Base-by-base conservation (phyloP, 2,113 vertebrate species). In the Gymnocephalus cernua region DNA sequence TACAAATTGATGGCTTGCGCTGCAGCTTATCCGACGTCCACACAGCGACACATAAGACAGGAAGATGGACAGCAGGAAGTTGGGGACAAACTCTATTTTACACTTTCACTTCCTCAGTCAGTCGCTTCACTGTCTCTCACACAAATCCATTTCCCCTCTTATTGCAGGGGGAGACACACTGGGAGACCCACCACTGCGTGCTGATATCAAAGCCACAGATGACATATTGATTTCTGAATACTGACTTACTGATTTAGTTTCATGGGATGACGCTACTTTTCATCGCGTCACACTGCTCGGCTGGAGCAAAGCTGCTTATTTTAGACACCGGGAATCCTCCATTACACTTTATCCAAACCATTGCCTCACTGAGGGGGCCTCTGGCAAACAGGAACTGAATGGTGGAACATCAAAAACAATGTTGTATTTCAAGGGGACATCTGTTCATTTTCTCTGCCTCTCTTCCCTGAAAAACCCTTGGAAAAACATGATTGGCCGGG, bases 191-290 rank as follows among this genome's bases (percentile, higher is more conserved):
- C 15, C 14, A 66, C 53, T 15, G 25, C 71, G 54, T 3, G 48
- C 51, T 18, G 47, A 18, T 45, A 79, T 66, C 51, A 75, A 65
- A 87, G 62, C 63, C 21, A 27, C 48, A 12, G 70, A 74, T 57
- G 77, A 79, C 65, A 74, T 41, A 80, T 82, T 66, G 84, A 89
- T 84, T 84, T 62, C 67, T 25, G 35, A 76, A 76, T 23, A 12
- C 47, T 44, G 72, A 80, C 64, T 71, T 32, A 18, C 35, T 70
- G 69, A 70, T 58, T 57, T 32, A 19, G 35, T 68, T 69, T 79
- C 38, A 62, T 27, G 73, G 59, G 50, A 41, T 51, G 21, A 68
- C 6, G 2, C 76, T 10, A 54, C 21, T 72, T 79, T 41, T 68
- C 44, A 58, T 44, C 29, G 5, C 45, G 12, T 61, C 35, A 50